Conservation (phyloP, 1,140 invertebrate species). For the Acyrthosiphon pisum region DNA sequence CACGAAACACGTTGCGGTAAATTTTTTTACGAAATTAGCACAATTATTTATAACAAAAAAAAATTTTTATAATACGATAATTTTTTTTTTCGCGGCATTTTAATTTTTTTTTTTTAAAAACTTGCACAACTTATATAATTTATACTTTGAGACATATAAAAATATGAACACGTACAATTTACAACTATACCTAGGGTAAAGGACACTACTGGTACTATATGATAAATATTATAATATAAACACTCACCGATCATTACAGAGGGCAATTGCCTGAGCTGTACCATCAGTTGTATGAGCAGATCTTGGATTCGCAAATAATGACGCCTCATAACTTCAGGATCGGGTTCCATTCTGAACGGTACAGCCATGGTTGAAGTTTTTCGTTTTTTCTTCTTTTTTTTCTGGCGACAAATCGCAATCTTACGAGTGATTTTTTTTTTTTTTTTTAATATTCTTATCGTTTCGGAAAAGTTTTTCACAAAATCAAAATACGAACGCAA, state of each 20-base stretch:
- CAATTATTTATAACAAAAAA: neutral
- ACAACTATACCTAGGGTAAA: neutral
- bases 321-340: neutral
- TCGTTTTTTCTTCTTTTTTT: neutral
- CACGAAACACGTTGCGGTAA: neutral
- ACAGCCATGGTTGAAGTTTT: neutral
- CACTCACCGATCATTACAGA: neutral
- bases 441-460: neutral
- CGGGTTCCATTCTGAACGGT: neutral
- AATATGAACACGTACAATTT: too few species aligned
- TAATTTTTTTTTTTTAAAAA: neutral
- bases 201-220: neutral
- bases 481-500: neutral
- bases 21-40: neutral
- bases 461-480: neutral
- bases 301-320: conserved; percentile 13
- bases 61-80: neutral
- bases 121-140: neutral
- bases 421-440: neutral
- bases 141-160: neutral
- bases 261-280: neutral
- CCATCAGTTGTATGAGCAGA: conserved; percentile 27
- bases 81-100: neutral
- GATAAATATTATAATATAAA: neutral
- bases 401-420: neutral